Conservation (phyloP, 2,797 vertebrate species). For the Anabas testudineus region DNA sequence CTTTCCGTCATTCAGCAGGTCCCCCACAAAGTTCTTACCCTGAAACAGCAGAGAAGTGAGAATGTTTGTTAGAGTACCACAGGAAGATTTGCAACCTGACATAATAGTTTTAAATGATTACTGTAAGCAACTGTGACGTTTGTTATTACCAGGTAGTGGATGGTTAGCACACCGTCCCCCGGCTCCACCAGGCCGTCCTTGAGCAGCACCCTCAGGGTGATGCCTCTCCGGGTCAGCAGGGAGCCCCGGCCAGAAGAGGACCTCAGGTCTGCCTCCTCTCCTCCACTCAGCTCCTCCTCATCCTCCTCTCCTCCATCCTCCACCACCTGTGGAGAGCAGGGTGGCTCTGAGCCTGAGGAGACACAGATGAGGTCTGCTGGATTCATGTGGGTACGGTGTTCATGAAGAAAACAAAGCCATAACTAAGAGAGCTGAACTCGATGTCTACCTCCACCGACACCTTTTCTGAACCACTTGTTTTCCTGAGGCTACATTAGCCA, state of each 20-base stretch:
- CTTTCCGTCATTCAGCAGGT: constrained; percentile 92
- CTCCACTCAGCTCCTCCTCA: constrained; percentile 90
- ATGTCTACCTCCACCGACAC: not conserved
- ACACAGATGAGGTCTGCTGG: constrained; percentile 15
- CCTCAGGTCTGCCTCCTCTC: constrained; percentile 82
- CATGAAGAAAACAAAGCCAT: not conserved
- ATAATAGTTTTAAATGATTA: not conserved
- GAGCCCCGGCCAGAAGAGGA: constrained; percentile 83
- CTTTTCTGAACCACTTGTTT: not conserved
- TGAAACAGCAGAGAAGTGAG: constrained; percentile 58
- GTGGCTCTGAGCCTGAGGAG: constrained; percentile 84
- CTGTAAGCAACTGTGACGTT: not conserved
- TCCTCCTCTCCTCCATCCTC: constrained; percentile 92
- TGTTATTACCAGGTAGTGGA: constrained; percentile 88
- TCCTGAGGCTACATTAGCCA: not conserved
- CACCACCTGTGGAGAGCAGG: constrained; percentile 84
- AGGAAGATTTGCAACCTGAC: not conserved
- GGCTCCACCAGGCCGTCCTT: constrained; percentile 95
- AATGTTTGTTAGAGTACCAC: not conserved
- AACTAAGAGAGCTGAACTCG: constrained; percentile 3
- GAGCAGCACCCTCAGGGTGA: constrained; percentile 93
- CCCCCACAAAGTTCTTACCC: constrained; percentile 97
- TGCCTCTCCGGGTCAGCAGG: constrained; percentile 91
- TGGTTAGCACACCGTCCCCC: constrained; percentile 91
- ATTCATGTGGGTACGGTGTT: not conserved